Evolutionary conservation across 2,113 vertebrate genomes (phyloP), one percentile per base, ranked within the genome.

Genomic region (Erythrolamprus reginae): DNA sequence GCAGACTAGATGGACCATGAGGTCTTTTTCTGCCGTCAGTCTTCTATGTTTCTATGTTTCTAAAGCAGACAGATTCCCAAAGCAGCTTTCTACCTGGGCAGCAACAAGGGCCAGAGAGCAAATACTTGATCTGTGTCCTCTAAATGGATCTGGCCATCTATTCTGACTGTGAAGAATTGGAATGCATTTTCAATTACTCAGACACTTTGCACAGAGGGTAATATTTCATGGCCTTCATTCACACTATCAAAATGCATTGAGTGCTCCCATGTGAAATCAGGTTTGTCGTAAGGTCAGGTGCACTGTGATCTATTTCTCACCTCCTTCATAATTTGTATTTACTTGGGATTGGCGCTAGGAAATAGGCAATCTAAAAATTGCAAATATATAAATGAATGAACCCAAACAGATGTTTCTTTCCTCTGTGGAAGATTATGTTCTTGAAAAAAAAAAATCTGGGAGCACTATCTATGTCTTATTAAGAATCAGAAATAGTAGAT

Each of bases 201-300:
- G 61, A 86, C 13, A 65, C 55, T 85, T 90, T 28, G n/a, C 45
- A 70, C 33, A 42, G 86, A 90, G 33, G 53, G 45, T 52, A 70
- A 86, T 86, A 90, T 38, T 90, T 70, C 48, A 52, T 90, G 56
- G 84, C 33, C 86, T 86, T 70, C 47, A 70, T 90, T 86, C 58
- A 86, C 48, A 53, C 56, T 83, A 52, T 53, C 83, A 77, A 86
- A 90, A 70, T 50, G 47, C 48, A 86, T 90, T 47, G 50, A 55
- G 13, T 24, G 61, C 26, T 70, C 55, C 84, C 26, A 26, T 51
- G 58, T 70, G 58, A 70, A 90, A 90, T 86, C 45, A 86, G 24
- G 17, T 38, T 53, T 90, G 84, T 77, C 38, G 15, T 70, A 52
- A 52, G 58, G 47, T 86, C 58, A 86, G 58, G 51, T 90, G 26